These are phyloP conservation scores for Crotalus helleri DNA, from an alignment of 2,113 vertebrate species.

Conservation along the genomic window DNA sequence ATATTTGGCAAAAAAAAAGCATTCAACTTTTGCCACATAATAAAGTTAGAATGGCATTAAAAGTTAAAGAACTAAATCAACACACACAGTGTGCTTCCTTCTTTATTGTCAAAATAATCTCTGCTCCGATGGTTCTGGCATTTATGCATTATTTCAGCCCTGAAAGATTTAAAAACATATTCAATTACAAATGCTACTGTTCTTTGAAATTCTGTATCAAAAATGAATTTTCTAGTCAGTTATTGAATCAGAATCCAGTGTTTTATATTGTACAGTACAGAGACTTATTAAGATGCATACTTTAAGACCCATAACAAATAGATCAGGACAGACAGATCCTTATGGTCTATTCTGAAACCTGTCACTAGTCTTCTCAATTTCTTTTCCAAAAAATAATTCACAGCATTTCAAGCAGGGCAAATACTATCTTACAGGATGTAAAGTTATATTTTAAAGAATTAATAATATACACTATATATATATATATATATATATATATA, in stretches of 20 bases:
- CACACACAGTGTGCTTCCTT: conserved; percentile 51
- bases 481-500: too few relatives aligned
- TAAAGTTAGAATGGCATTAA: conserved; percentile 49
- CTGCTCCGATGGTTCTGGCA: conserved; percentile 56
- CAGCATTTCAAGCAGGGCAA: background rate
- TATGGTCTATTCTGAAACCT: background rate
- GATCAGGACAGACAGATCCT: background rate
- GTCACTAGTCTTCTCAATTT: background rate
- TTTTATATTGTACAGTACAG: fast-evolving
- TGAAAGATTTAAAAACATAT: conserved; percentile 1
- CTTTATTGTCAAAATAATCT: conserved; percentile 58
- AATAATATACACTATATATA: background rate
- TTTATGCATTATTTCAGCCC: conserved; percentile 49
- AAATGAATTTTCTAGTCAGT: conserved; percentile 32
- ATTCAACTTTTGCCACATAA: conserved; percentile 36
- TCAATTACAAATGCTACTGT: conserved; percentile 24
- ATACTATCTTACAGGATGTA: background rate
- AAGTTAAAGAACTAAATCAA: conserved; percentile 54
- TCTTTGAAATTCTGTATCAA: conserved; percentile 24
- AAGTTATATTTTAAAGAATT: background rate
- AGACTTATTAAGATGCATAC: background rate
- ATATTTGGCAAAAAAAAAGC: conserved; percentile 45
- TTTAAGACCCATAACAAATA: background rate
- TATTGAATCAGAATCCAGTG: conserved; percentile 4
- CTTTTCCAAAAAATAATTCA: background rate